Conservation (phyloP, 2,888 invertebrate species). For the Hydraecia micacea region DNA sequence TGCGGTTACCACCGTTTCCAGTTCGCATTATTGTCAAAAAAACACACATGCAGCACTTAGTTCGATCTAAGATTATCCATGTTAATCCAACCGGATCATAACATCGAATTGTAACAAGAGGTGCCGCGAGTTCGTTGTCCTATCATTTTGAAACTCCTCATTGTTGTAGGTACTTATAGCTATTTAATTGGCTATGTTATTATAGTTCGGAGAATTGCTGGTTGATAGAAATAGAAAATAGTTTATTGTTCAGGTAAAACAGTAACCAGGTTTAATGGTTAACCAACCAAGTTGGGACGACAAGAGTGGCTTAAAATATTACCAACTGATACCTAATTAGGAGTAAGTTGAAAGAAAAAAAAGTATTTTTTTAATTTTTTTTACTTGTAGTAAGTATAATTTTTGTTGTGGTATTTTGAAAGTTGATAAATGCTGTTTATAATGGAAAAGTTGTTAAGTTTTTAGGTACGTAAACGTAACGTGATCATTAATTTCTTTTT, state of each 20-base stretch:
- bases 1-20: not conserved
- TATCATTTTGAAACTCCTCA: constrained; percentile 39
- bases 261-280: too few relatives aligned
- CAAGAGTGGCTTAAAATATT: too few relatives aligned
- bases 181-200: constrained; percentile 33
- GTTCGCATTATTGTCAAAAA: not conserved
- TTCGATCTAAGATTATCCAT: constrained; percentile 39
- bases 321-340: too few relatives aligned
- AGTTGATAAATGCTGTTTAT: too few relatives aligned
- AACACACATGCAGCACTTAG: not conserved
- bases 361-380: too few relatives aligned
- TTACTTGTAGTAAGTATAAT: too few relatives aligned
- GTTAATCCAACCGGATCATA: constrained; percentile 49
- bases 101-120: constrained; percentile 53
- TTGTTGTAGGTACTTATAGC: constrained; percentile 36
- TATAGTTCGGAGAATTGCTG: not conserved
- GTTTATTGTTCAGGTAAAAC: not conserved
- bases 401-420: too few relatives aligned
- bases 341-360: too few relatives aligned
- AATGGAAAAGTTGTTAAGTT: too few relatives aligned
- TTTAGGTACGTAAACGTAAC: too few relatives aligned
- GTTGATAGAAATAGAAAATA: not conserved
- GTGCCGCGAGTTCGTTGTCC: constrained; percentile 53
- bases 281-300: too few relatives aligned
- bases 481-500: too few relatives aligned